Conservation (phyloP, 2,113 vertebrate species). For the Hippocampus zosterae region DNA sequence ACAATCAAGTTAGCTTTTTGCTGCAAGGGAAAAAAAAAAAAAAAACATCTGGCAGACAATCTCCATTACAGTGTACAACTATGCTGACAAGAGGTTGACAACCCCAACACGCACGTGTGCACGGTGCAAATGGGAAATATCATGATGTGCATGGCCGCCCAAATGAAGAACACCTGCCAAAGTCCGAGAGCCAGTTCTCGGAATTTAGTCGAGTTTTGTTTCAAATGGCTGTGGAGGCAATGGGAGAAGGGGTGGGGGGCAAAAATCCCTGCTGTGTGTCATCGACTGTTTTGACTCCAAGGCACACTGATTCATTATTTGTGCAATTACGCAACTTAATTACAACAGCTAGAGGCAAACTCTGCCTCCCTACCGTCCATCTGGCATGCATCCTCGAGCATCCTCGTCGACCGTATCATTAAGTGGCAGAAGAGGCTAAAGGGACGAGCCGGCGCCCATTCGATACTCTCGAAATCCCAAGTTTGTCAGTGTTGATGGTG, state of each 20-base stretch:
- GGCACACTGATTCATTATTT: conserved; percentile 60
- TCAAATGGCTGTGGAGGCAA: conserved; percentile 2
- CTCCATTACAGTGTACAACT: not conserved
- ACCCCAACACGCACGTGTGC: not conserved
- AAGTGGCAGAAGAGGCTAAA: conserved; percentile 11
- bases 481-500: conserved; percentile 15
- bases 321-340: conserved; percentile 64
- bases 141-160: not conserved
- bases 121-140: not conserved
- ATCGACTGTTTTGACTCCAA: conserved; percentile 50
- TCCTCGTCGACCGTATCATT: conserved; percentile 30
- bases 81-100: not conserved
- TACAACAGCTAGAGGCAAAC: conserved; percentile 43
- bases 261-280: conserved; percentile 43
- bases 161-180: not conserved
- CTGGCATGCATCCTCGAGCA: conserved; percentile 51
- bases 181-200: not conserved
- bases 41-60: not conserved
- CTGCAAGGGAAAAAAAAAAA: not conserved
- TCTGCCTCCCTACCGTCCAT: conserved; percentile 46
- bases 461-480: conserved; percentile 7
- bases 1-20: not conserved
- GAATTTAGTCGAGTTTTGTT: too few relatives aligned
- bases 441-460: conserved; percentile 36
- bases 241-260: conserved; percentile 13